phyloP scores from a whole-genome alignment of 2,113 vertebrate species.

The Colius striatus region DNA sequence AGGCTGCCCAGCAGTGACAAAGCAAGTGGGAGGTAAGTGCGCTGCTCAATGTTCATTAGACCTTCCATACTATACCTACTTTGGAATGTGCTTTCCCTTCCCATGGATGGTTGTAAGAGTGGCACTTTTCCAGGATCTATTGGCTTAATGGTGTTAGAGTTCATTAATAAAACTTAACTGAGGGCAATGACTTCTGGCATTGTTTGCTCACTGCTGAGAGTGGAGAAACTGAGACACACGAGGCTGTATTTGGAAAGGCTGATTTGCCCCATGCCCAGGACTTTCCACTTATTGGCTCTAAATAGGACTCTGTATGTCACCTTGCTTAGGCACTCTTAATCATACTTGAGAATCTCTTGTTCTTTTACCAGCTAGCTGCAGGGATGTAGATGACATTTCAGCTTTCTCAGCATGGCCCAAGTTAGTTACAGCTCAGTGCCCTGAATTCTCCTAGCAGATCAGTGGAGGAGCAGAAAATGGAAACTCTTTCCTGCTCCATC shows the following conservation, averaged over 20 bases:
- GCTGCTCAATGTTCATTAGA: conserved; percentile 49
- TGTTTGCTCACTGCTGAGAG: background rate
- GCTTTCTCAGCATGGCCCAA: background rate
- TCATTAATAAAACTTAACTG: background rate
- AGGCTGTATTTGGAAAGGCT: background rate
- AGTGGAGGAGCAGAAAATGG: background rate
- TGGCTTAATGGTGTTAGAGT: background rate
- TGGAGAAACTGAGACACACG: background rate
- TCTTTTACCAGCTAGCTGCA: background rate
- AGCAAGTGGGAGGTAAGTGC: conserved; percentile 5
- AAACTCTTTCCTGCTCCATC: background rate
- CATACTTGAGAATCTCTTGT: background rate
- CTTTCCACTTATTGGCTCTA: background rate
- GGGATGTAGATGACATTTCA: background rate
- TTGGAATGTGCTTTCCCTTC: conserved; percentile 22
- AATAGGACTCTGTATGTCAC: rapidly evolving
- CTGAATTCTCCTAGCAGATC: background rate
- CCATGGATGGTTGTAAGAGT: background rate
- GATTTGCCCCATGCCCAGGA: background rate
- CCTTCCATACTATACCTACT: conserved; percentile 16
- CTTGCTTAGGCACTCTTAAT: background rate
- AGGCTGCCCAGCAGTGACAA: conserved; percentile 53
- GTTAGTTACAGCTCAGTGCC: background rate
- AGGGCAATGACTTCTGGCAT: background rate
- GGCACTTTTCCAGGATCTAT: conserved; percentile 1